Conservation (phyloP, 2,888 invertebrate species). For the Protodeltote pygarga region DNA sequence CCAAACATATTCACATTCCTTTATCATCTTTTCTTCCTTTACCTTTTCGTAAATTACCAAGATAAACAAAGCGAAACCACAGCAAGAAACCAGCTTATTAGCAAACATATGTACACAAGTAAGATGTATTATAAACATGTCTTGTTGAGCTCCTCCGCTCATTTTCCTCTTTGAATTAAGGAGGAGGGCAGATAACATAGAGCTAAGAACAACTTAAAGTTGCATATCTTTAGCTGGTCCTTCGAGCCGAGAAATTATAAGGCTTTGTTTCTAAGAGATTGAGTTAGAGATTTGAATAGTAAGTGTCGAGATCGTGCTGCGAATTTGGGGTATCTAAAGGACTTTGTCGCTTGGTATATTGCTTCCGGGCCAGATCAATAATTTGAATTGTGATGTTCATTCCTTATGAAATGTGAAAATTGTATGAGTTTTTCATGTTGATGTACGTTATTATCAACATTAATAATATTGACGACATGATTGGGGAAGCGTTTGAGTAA, state of each 20-base stretch:
- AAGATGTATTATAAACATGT: constrained; percentile 32
- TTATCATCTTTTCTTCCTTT: too few relatives aligned
- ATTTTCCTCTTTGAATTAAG: constrained; percentile 53
- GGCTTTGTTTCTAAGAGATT: background rate
- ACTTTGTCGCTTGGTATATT: too few relatives aligned
- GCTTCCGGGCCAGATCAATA: too few relatives aligned
- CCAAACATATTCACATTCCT: too few relatives aligned
- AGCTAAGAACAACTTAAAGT: constrained; percentile 17
- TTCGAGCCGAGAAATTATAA: background rate
- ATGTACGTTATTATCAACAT: too few relatives aligned
- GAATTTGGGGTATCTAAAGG: too few relatives aligned
- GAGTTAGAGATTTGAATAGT: background rate
- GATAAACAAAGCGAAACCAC: constrained; percentile 12
- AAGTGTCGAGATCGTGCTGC: too few relatives aligned
- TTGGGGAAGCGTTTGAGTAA: too few relatives aligned
- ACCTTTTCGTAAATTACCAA: constrained; percentile 1
- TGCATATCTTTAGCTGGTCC: background rate
- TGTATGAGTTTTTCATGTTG: too few relatives aligned
- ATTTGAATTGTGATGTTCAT: too few relatives aligned
- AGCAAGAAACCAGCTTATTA: constrained; percentile 16
- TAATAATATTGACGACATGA: too few relatives aligned
- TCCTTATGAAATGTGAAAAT: too few relatives aligned
- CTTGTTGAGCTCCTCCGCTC: constrained; percentile 43
- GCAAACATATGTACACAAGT: constrained; percentile 9
- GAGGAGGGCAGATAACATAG: constrained; percentile 44